phyloP scores from a whole-genome alignment of 2,888 invertebrate genomes.

The Pseudococcus jackbeardsleyi region DNA sequence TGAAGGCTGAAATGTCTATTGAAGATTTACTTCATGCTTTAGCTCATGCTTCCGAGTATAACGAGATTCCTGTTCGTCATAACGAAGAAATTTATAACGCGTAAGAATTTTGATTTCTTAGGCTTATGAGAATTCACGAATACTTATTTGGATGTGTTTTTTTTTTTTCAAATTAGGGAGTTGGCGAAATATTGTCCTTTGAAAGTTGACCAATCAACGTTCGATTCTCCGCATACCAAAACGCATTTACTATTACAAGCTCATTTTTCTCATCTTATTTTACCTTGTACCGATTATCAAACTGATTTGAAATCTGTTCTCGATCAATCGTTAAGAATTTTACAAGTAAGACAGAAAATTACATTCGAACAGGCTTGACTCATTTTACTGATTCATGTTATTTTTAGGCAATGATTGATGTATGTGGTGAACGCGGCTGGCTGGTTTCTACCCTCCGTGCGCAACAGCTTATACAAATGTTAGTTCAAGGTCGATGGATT shows the following conservation, averaged over 20 bases:
- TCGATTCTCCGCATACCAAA: slow-evolving; percentile 95
- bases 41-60: slow-evolving; percentile 89
- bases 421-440: slow-evolving; percentile 92
- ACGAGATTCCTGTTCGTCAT: slow-evolving; percentile 95
- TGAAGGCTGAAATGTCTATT: slow-evolving; percentile 77
- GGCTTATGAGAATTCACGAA: not conserved
- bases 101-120: slow-evolving; percentile 71
- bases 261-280: slow-evolving; percentile 84
- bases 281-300: slow-evolving; percentile 94
- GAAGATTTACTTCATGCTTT: slow-evolving; percentile 84
- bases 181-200: slow-evolving; percentile 83
- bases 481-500: slow-evolving; percentile 93
- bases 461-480: slow-evolving; percentile 87
- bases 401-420: slow-evolving; percentile 94
- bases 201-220: slow-evolving; percentile 79
- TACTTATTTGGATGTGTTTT: not conserved
- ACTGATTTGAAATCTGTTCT: slow-evolving; percentile 97
- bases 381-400: slow-evolving; percentile 21
- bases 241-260: slow-evolving; percentile 94
- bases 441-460: slow-evolving; percentile 83
- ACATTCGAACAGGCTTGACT: not conserved
- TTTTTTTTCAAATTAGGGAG: slow-evolving; percentile 75
- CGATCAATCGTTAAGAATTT: slow-evolving; percentile 94
- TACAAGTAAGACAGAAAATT: slow-evolving; percentile 77
- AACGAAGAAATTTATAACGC: slow-evolving; percentile 96